phyloP scores from a whole-genome alignment of 2,113 vertebrate species.

The Rhizomys pruinosus region DNA sequence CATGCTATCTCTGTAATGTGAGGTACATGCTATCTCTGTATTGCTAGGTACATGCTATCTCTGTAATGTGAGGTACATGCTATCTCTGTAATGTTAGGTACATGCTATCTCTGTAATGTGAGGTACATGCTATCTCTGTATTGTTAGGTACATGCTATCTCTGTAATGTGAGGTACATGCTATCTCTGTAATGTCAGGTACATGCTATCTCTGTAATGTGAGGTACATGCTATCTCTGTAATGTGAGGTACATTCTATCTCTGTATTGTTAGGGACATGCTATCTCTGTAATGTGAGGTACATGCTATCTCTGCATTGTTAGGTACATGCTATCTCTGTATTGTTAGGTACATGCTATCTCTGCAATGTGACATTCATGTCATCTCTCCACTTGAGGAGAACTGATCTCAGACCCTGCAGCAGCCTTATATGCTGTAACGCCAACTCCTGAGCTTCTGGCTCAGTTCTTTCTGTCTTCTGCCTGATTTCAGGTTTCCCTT shows the following conservation, averaged over 20 bases:
- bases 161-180: not conserved
- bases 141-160: too few species aligned
- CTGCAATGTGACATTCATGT: too few species aligned
- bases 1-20: not conserved
- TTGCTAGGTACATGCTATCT: too few species aligned
- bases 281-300: not conserved
- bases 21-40: not conserved
- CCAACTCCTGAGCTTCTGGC: constrained; percentile 8
- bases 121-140: not conserved
- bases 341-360: not conserved
- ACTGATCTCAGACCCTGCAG: not conserved
- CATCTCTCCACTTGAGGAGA: not conserved
- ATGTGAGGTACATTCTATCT: too few species aligned
- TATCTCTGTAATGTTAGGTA: too few species aligned
- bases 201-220: too few species aligned
- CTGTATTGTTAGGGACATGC: not conserved
- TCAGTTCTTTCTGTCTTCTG: constrained; percentile 22
- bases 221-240: not conserved
- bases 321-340: too few species aligned
- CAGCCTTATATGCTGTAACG: not conserved
- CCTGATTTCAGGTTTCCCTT: constrained; percentile 63
- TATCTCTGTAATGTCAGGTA: too few species aligned
- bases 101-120: too few species aligned
- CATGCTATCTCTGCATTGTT: not conserved
- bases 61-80: not conserved